Percentiles rank a stretch among this genome's conserved stretches.
Evolutionary conservation across 2,888 invertebrate genomes (phyloP).

Genomic region (Synergus itoensis): DNA sequence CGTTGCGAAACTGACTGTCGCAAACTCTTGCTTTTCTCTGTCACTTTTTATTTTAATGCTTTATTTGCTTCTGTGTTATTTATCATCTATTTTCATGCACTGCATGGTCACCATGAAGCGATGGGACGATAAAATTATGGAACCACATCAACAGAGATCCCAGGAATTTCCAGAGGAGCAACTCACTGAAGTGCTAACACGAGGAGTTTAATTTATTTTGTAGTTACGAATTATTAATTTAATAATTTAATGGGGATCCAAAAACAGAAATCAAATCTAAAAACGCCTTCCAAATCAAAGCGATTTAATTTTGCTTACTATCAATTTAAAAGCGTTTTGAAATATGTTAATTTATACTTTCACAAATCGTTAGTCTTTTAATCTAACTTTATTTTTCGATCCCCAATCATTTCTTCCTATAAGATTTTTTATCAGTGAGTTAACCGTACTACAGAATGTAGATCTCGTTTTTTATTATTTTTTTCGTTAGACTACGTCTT

Average conservation of each 20-base stretch:
- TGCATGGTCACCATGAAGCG: conserved; percentile 75
- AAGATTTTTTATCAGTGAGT: conserved; percentile 25
- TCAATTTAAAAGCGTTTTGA: neutral
- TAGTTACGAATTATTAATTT: conserved; percentile 45
- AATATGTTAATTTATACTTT: neutral
- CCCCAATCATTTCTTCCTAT: neutral
- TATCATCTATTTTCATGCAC: conserved; percentile 75
- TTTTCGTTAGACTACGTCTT: conserved; percentile 10
- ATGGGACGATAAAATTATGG: conserved; percentile 75
- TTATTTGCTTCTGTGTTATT: conserved; percentile 71
- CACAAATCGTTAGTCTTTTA: neutral
- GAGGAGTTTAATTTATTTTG: conserved; percentile 65
- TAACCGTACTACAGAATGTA: conserved; percentile 8
- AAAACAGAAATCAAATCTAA: conserved; percentile 1
- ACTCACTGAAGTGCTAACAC: conserved; percentile 74
- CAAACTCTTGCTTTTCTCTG: conserved; percentile 30
- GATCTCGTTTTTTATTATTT: conserved; percentile 2
- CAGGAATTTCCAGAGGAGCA: conserved; percentile 75
- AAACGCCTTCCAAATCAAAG: conserved; percentile 5
- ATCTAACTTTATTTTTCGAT: conserved; percentile 8
- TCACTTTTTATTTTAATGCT: conserved; percentile 49
- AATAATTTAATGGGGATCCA: conserved; percentile 33
- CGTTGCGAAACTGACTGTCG: neutral
- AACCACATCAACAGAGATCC: conserved; percentile 73
- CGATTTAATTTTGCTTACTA: neutral